These are phyloP conservation scores for Drosophila koepferae DNA, from an alignment of 2,888 invertebrate species.

Conservation along the genomic window DNA sequence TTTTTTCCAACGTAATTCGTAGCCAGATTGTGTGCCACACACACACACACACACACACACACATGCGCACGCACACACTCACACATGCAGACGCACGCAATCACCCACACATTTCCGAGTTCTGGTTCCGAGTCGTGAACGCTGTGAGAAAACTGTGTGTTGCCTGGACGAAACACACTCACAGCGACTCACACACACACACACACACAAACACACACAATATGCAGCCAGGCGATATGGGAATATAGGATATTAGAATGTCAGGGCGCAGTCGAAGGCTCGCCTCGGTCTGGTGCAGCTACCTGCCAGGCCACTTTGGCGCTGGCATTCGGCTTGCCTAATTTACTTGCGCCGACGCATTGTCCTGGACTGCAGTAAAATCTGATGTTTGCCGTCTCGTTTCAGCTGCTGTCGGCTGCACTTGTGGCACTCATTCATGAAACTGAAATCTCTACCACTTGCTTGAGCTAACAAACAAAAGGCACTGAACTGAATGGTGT, in stretches of 20 bases:
- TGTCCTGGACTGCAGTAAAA: slow-evolving; percentile 37
- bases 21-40: slow-evolving; percentile 64
- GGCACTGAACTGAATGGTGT: slow-evolving; percentile 52
- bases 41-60: slow-evolving; percentile 36
- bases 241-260: slow-evolving; percentile 67
- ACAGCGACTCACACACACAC: slow-evolving; percentile 9
- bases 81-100: slow-evolving; percentile 15
- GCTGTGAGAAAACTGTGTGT: slow-evolving; percentile 68
- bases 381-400: slow-evolving; percentile 5
- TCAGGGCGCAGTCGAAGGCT: slow-evolving; percentile 28
- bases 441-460: slow-evolving; percentile 69
- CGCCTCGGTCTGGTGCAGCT: slow-evolving; percentile 36
- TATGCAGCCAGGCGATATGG: slow-evolving; percentile 73
- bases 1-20: slow-evolving; percentile 47
- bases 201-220: slow-evolving; percentile 36
- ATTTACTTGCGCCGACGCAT: slow-evolving; percentile 78
- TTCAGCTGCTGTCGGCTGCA: slow-evolving; percentile 29
- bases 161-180: slow-evolving; percentile 37
- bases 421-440: slow-evolving; percentile 71
- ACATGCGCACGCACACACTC: slow-evolving; percentile 13
- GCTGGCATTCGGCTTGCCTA: slow-evolving; percentile 74
- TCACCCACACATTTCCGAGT: slow-evolving; percentile 71
- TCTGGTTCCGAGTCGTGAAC: slow-evolving; percentile 65
- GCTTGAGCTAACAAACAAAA: slow-evolving; percentile 47
- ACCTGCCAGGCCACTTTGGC: slow-evolving; percentile 72